Evolutionary conservation across 2,888 invertebrate species (phyloP).

Genomic region (Orthosia gracilis): DNA sequence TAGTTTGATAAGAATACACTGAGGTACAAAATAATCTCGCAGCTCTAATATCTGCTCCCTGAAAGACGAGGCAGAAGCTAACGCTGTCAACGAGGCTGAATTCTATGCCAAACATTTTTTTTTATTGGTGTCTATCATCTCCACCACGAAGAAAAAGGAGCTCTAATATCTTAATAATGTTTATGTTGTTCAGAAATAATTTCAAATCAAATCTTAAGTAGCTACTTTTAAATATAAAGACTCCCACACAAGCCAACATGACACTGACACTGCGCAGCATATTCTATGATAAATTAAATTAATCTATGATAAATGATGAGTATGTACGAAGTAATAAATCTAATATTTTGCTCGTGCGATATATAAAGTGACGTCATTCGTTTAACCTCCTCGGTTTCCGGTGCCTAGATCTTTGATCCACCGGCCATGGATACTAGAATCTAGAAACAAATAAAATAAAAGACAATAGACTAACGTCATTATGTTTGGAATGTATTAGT

Average conservation of each 20-base stretch:
- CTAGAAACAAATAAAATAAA: slow-evolving; percentile 24
- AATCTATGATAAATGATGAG: slow-evolving; percentile 58
- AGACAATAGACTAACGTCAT: slow-evolving; percentile 39
- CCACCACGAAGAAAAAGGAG: too few relatives aligned
- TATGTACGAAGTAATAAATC: slow-evolving; percentile 43
- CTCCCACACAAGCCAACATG: slow-evolving; percentile 29
- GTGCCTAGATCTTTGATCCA: slow-evolving; percentile 62
- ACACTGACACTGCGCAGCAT: slow-evolving; percentile 30
- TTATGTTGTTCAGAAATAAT: neutral
- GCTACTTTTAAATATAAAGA: slow-evolving; percentile 16
- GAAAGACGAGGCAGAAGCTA: too few relatives aligned
- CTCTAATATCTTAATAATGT: too few relatives aligned
- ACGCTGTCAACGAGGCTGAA: too few relatives aligned
- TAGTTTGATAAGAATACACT: slow-evolving; percentile 12
- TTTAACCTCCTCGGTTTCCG: slow-evolving; percentile 66
- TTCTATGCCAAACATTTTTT: too few relatives aligned
- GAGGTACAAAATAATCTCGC: neutral
- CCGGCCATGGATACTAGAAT: slow-evolving; percentile 48
- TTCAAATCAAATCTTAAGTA: neutral
- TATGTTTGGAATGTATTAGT: neutral
- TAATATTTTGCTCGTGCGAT: slow-evolving; percentile 45
- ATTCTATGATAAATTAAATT: slow-evolving; percentile 48
- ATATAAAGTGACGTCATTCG: slow-evolving; percentile 52
- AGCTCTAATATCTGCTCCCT: neutral
- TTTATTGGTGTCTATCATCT: too few relatives aligned